Conservation (phyloP, 2,888 invertebrate genomes). For the Drosophila mulleri region DNA sequence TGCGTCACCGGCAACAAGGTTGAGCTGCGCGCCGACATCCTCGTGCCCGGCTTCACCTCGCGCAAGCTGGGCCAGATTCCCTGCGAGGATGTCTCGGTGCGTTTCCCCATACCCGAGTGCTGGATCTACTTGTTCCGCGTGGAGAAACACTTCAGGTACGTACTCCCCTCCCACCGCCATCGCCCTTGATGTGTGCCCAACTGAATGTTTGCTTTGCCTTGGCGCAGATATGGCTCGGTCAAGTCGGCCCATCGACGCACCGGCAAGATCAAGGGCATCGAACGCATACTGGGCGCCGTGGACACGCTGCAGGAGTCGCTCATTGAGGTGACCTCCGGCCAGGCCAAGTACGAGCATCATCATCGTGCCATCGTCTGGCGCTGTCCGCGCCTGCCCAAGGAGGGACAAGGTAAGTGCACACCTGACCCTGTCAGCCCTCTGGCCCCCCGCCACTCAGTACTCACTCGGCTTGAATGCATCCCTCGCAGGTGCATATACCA, state of each 20-base stretch:
- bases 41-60: conserved; percentile 98
- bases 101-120: conserved; percentile 99
- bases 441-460: no score
- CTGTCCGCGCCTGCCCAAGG: conserved; percentile 98
- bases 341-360: conserved; percentile 99
- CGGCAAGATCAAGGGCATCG: conserved; percentile 96
- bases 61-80: conserved; percentile 98
- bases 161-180: no score
- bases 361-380: conserved; percentile 99
- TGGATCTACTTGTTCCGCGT: conserved; percentile 99
- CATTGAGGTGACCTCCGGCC: conserved; percentile 97
- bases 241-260: conserved; percentile 95
- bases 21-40: conserved; percentile 96
- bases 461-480: conserved; percentile 56
- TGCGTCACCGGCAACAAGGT: conserved; percentile 95
- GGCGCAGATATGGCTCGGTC: conserved; percentile 94
- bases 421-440: neutral
- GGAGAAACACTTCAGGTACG: conserved; percentile 94
- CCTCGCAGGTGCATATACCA: conserved; percentile 95
- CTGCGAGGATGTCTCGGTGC: conserved; percentile 98
- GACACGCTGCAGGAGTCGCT: conserved; percentile 95
- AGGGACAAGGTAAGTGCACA: conserved; percentile 94
- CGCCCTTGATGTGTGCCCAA: no score
- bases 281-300: conserved; percentile 95
- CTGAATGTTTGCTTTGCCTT: neutral